Conservation (phyloP, 1,140 invertebrate genomes). For the Diachasma alloeum region DNA sequence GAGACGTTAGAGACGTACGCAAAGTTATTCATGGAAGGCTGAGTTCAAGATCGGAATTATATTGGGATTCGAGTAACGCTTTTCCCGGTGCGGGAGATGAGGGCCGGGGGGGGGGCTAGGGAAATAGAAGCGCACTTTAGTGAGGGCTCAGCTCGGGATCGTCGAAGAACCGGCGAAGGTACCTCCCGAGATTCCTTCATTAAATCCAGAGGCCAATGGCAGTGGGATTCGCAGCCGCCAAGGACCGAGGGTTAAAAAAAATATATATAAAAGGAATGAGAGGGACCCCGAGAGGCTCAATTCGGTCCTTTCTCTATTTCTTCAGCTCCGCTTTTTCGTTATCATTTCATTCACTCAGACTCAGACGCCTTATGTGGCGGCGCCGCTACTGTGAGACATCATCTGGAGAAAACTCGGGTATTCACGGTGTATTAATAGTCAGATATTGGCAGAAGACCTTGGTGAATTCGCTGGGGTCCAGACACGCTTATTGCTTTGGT, state of each 20-base stretch:
- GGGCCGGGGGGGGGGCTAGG: neutral
- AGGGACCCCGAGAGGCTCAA: slow-evolving; percentile 27
- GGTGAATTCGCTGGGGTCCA: neutral
- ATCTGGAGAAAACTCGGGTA: neutral
- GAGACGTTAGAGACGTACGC: slow-evolving; percentile 18
- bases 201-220: slow-evolving; percentile 32
- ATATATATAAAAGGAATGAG: neutral
- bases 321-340: neutral
- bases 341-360: neutral
- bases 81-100: neutral
- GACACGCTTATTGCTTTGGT: neutral
- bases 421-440: neutral
- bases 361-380: neutral
- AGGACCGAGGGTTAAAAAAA: slow-evolving; percentile 7
- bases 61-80: slow-evolving; percentile 31
- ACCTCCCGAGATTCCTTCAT: slow-evolving; percentile 35
- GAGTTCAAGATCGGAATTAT: slow-evolving; percentile 32
- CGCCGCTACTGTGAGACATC: neutral
- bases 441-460: neutral
- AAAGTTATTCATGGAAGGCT: slow-evolving; percentile 31
- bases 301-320: slow-evolving; percentile 22
- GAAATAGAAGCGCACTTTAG: neutral
- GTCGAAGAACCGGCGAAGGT: neutral
- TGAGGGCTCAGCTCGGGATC: slow-evolving; percentile 10
- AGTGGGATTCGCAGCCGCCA: slow-evolving; percentile 25